Evolutionary conservation across 1,140 invertebrate species (phyloP), one percentile per base, ranked within the genome.

Genomic region (Leptonema lineaticorne): DNA sequence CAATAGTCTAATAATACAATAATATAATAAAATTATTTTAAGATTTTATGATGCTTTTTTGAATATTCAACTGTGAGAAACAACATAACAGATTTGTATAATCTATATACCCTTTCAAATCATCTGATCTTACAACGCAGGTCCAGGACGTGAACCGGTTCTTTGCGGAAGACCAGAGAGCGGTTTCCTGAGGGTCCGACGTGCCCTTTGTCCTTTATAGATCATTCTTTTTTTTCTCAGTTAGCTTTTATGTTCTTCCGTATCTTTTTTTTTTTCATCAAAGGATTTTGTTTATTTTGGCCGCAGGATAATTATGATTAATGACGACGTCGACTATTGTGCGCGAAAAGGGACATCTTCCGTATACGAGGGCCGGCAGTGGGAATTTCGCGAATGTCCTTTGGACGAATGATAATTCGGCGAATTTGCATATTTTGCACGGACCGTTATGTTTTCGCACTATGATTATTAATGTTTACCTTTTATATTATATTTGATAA

Each of bases 61-160:
- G n/a, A n/a, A n/a, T n/a, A n/a, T n/a, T n/a, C n/a, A n/a, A n/a
- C n/a, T n/a, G n/a, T n/a, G n/a, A n/a, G n/a, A n/a, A n/a, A n/a
- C n/a, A n/a, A n/a, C n/a, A n/a, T n/a, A n/a, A n/a, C n/a, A n/a
- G n/a, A n/a, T n/a, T n/a, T n/a, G n/a, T n/a, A n/a, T n/a, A n/a
- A n/a, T n/a, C n/a, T n/a, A n/a, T n/a, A n/a, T n/a, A n/a, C 30
- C 48, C 48, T 4, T 20, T 14, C 45, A 27, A 26, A 58, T 58
- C 2, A 58, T 58, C 8, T 27, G 56, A 58, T 58, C 56, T 58
- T 26, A 58, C 56, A 58, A 18, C n/a, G 56, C 26, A 9, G 56
- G 56, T 58, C 56, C 56, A 58, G 56, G 28, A 28, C 27, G 24
- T 5, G 26, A 58, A 58, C 56, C 56, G 56, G 56, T 58, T 58